Conservation (phyloP, 2,797 vertebrate species). For the Apogon hyalosoma region DNA sequence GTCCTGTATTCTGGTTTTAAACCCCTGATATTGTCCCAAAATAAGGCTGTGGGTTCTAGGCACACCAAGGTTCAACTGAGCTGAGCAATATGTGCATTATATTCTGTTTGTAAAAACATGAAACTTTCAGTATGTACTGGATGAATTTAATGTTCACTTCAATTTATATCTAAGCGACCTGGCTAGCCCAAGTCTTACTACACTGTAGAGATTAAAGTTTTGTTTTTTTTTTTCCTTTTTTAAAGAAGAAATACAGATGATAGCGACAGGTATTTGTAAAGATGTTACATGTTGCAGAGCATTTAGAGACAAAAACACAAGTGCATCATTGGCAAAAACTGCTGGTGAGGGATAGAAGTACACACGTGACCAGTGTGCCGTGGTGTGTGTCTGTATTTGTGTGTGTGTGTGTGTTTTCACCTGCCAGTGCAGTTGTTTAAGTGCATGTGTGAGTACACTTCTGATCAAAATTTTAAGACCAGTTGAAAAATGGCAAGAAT, state of each 20-base stretch:
- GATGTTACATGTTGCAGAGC: conserved; percentile 63
- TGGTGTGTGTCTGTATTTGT: conserved; percentile 25
- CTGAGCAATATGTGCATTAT: conserved; percentile 76
- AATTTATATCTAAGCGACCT: conserved; percentile 43
- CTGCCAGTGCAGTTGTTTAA: conserved; percentile 38
- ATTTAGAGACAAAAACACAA: conserved; percentile 71
- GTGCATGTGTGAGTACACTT: conserved; percentile 41
- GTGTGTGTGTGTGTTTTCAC: conserved; percentile 26
- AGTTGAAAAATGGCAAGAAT: no score
- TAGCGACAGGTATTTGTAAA: conserved; percentile 39
- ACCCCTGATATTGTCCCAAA: conserved; percentile 84
- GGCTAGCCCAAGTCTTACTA: conserved; percentile 54
- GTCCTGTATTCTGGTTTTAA: conserved; percentile 66
- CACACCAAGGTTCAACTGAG: conserved; percentile 86
- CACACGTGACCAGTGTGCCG: conserved; percentile 42
- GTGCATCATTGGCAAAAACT: conserved; percentile 82
- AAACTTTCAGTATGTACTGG: conserved; percentile 43
- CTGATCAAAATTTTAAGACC: no score
- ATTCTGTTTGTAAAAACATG: conserved; percentile 47
- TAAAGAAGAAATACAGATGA: conserved; percentile 44
- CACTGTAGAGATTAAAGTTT: conserved; percentile 38
- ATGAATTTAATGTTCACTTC: conserved; percentile 39
- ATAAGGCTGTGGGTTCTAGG: conserved; percentile 87
- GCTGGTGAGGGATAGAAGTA: conserved; percentile 82
- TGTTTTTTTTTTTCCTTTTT: conserved; percentile 5